Conservation (phyloP, 2,888 invertebrate species). For the Automeris io region DNA sequence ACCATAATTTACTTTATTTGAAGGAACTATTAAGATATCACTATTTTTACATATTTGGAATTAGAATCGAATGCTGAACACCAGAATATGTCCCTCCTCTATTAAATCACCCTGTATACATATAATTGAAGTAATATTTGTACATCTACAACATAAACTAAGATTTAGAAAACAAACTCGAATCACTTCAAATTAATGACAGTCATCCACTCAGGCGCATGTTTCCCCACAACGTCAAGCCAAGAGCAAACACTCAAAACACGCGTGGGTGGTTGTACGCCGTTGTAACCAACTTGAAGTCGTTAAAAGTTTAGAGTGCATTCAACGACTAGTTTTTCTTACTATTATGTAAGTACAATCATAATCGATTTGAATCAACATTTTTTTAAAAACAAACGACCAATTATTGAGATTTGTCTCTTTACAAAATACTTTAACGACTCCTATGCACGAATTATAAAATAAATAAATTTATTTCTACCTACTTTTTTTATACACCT, state of each 20-base stretch:
- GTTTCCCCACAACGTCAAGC: constrained; percentile 1
- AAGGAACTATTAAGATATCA: too few species aligned
- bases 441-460: too few species aligned
- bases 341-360: too few species aligned
- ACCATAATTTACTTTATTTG: neutral
- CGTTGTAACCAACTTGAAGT: neutral
- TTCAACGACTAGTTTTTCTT: neutral
- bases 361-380: neutral
- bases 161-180: neutral
- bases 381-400: neutral
- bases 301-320: neutral
- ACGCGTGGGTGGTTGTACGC: neutral
- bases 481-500: too few species aligned
- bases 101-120: too few species aligned
- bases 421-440: too few species aligned
- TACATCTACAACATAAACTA: too few species aligned
- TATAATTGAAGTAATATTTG: too few species aligned
- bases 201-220: neutral
- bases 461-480: too few species aligned
- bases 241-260: neutral
- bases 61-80: neutral
- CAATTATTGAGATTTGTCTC: neutral
- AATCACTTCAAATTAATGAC: neutral
- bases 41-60: too few species aligned
- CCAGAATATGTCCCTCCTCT: too few species aligned